Conservation (phyloP, 2,888 invertebrate species). For the Apantesis nais region DNA sequence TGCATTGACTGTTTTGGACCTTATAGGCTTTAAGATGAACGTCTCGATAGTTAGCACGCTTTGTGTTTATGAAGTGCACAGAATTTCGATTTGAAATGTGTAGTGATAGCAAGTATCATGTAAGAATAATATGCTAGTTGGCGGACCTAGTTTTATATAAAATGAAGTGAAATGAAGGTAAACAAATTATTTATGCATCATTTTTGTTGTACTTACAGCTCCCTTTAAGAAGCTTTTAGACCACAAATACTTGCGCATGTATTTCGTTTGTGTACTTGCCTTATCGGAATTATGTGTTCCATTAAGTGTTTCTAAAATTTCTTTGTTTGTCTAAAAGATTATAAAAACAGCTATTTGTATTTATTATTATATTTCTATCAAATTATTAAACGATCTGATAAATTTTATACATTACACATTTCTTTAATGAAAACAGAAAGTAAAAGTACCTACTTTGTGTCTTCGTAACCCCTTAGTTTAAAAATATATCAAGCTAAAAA, state of each 20-base stretch:
- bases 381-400: neutral
- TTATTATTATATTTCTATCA: neutral
- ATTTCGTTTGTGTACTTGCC: slow-evolving; percentile 6
- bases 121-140: neutral
- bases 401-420: neutral
- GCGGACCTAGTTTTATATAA: neutral
- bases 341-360: neutral
- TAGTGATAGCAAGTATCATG: neutral
- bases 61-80: slow-evolving; percentile 1
- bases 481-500: neutral
- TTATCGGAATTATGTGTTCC: neutral
- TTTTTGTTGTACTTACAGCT: neutral
- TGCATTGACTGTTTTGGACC: neutral
- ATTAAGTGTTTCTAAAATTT: neutral
- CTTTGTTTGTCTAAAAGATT: no score
- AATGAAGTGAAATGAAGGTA: neutral
- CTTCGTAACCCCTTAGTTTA: neutral
- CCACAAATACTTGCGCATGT: slow-evolving; percentile 7
- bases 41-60: slow-evolving; percentile 1
- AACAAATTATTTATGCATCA: neutral
- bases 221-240: slow-evolving; percentile 2
- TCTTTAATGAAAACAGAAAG: neutral
- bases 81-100: neutral
- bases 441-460: neutral
- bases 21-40: neutral